Base-by-base conservation (phyloP, 2,797 vertebrate species). In the Acanthopagrus latus region DNA sequence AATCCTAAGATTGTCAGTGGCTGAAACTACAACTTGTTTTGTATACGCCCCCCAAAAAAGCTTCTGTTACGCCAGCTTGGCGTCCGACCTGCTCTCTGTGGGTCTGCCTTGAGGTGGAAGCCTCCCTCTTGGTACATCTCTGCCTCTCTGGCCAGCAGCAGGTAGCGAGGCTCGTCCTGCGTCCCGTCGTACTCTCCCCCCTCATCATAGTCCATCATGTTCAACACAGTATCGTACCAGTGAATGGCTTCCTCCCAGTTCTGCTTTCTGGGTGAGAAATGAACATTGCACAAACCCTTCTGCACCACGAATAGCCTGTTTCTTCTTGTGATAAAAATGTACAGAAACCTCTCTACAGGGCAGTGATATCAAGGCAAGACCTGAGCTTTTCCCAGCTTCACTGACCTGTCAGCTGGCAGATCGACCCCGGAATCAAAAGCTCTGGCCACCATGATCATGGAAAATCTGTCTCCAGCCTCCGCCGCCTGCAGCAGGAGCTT, bases 111-210 rank as follows among this genome's bases (percentile, higher is more conserved):
- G 58, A 99, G 89, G 23, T 89, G 82, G 68, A 91, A 94, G 13
- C 96, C 96, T 16, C 98, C 98, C 0, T 20, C 87, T 77, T 96
- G 92, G 87, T 95, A 95, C 96, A 99, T 97, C 89, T 97, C 96
- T 0, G 97, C 98, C 81, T 96, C 94, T 82, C 97, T 94, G 82
- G 97, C 97, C 90, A 99, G 93, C 51, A 99, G 96, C 62, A 94
- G 83, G 52, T 98, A 96, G 0, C 96, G 95, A 0, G 98, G 98
- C 77, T 99, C 97, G 1, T 98, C 96, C 74, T 97, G 97, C 46
- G 96, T 96, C 55, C 97, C 98, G 0, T 99, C 96, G 0, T 96
- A 99, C 93, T 99, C 98, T 1, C 98, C 98, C 0, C 97, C 97
- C 76, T 99, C 98, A 0, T 99, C 98, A 0, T 94, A 97, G 84